phyloP scores from a whole-genome alignment of 1,140 invertebrate genomes.

The Anagrus nilaparvatae region DNA sequence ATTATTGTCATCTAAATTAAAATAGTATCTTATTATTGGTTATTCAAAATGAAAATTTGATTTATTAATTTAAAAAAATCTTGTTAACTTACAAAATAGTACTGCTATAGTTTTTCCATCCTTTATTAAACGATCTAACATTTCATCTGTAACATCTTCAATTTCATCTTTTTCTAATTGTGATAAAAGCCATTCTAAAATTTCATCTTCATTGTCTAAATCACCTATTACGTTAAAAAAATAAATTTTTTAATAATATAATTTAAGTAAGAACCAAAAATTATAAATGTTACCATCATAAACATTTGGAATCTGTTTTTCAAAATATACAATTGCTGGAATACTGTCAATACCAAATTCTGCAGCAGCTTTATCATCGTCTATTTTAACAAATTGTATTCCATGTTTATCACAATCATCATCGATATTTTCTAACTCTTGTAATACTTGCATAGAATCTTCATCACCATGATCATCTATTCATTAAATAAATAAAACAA shows the following conservation, averaged over 20 bases:
- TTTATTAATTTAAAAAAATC: slow-evolving; percentile 13
- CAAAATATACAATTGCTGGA: slow-evolving; percentile 84
- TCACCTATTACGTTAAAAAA: slow-evolving; percentile 51
- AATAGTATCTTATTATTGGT: no score
- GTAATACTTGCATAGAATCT: slow-evolving; percentile 71
- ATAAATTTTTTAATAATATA: slow-evolving; percentile 1
- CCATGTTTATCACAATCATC: slow-evolving; percentile 86
- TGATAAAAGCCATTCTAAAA: slow-evolving; percentile 76
- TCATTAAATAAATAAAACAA: no score
- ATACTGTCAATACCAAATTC: slow-evolving; percentile 79
- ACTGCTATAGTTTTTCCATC: slow-evolving; percentile 83
- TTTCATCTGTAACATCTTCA: slow-evolving; percentile 89
- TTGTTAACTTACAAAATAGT: slow-evolving; percentile 71
- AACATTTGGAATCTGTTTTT: slow-evolving; percentile 84
- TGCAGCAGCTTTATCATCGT: slow-evolving; percentile 67
- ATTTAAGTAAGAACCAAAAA: slow-evolving; percentile 3
- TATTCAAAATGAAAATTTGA: slow-evolving; percentile 11
- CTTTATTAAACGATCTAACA: slow-evolving; percentile 81
- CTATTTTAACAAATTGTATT: slow-evolving; percentile 90
- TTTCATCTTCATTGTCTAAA: slow-evolving; percentile 82
- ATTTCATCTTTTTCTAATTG: slow-evolving; percentile 88
- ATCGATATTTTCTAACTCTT: slow-evolving; percentile 84
- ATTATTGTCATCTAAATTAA: slow-evolving; percentile 72
- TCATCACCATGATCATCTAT: slow-evolving; percentile 76
- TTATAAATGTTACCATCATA: slow-evolving; percentile 63